Evolutionary conservation across 23 tunicate genomes (phyloP), one percentile per base, ranked within the genome.

Genomic region (Diplosoma virens): DNA sequence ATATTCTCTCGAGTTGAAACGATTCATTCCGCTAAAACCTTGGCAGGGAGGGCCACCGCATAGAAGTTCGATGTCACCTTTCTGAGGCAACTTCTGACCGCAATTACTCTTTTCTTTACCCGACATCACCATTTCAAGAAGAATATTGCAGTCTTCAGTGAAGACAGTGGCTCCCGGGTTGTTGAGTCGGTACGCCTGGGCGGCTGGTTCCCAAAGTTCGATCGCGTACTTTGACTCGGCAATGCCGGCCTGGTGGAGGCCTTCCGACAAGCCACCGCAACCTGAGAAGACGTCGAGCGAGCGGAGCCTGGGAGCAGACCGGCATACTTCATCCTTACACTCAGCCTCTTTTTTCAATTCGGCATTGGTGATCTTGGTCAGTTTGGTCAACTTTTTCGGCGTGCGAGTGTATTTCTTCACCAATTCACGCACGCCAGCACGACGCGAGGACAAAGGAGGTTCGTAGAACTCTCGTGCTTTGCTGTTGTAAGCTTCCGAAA

Each of bases 21-120:
- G 37, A 52, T 92, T 92, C 92, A 92, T 92, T 37, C 97, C 92
- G 50, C 97, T 92, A 47, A 92, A 92, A n/a, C 97, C 97, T 47
- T 92, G 97, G 31, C 97, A 92, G 9, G 97, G 97, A 22, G 97
- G 97, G 2, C 97, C 97, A 17, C 97, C 97, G 53, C 97, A 92
- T 3, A 92, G 53, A 2, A 92, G 84, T 30, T 92, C 92, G 1
- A 92, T 77, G 29, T 92, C 97, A 0, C 97, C 97, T 71, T 85
- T 92, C 65, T 81, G 82, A 7, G 97, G 97, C 37, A 81, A 46
- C 26, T 74, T 48, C 47, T 92, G 92, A 1, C 96, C 96, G 35
- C 96, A 89, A 2, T 68, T 26, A 37, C 80, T 85, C 25, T 74
- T 80, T 36, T 85, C 79, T 58, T 85, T 41, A 0, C 97, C 97